Base-by-base conservation (phyloP, 2,113 vertebrate genomes). In the Haemorhous mexicanus region DNA sequence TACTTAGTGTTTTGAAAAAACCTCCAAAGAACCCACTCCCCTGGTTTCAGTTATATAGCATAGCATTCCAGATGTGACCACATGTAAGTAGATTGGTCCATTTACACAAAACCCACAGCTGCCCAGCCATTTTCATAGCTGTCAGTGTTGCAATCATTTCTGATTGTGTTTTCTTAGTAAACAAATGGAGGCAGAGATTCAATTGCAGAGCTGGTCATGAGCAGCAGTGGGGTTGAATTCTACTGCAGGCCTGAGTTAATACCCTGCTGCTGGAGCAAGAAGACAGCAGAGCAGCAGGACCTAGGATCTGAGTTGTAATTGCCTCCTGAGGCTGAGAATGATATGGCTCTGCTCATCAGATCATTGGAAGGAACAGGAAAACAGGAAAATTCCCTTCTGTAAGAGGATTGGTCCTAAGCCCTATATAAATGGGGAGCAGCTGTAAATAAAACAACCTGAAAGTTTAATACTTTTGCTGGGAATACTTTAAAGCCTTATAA, bases 11-110 rank as follows among this genome's bases (percentile, higher is more conserved):
- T 89, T 84, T 72, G 11, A 13, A 69, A 62, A 62, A 78, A 74
- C 9, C 4, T 44, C 26, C 15, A 11, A 52, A 52, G 22, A 67
- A 24, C 0, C 2, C 2, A 2, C 3, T 76, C 3, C 11, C 4
- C 3, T 35, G 9, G 9, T 55, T 88, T 68, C 33, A 59, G 1
- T 21, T 46, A 9, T 7, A 13, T 7, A 62, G 7, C 0, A 0
- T 4, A 44, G 6, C 2, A 2, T 43, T 92, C 18, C 62, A 52
- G 33, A 14, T 47, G 32, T 7, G 24, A 35, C 32, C 14, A 73
- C 11, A 7, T 43, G 20, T 56, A 80, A 79, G 87, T 3, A 56
- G 39, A 50, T 67, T 27, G 62, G 13, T 56, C 10, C 3, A 32
- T 76, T 88, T 47, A 47, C 21, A 73, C 26, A 49, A 85, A 82